These are phyloP conservation scores for Entelurus aequoreus DNA, from an alignment of 2,113 vertebrate species.

Conservation along the genomic window DNA sequence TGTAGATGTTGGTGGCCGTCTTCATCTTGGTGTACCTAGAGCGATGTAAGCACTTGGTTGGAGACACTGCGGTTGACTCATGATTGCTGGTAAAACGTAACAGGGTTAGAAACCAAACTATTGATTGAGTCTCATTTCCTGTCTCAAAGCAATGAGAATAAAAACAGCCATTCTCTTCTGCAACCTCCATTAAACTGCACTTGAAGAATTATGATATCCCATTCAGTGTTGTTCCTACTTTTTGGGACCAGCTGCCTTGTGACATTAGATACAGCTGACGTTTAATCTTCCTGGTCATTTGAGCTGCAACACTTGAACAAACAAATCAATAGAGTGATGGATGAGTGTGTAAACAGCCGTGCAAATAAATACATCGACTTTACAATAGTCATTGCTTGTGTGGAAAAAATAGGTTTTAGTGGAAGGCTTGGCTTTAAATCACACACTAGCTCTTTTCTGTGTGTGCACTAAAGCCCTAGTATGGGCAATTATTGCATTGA, in stretches of 20 bases:
- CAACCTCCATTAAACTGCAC: slow-evolving; percentile 27
- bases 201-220: slow-evolving; percentile 2
- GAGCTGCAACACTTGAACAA: slow-evolving; percentile 1
- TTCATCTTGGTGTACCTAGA: slow-evolving; percentile 97
- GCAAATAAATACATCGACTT: neutral
- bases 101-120: slow-evolving; percentile 12
- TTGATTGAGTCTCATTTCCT: slow-evolving; percentile 12
- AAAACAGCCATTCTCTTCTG: slow-evolving; percentile 12
- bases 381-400: slow-evolving; percentile 4
- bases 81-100: slow-evolving; percentile 5
- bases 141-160: slow-evolving; percentile 5
- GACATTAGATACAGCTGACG: slow-evolving; percentile 3
- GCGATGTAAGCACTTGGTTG: neutral
- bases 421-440: neutral
- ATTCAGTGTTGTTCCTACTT: neutral
- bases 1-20: slow-evolving; percentile 97
- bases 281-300: slow-evolving; percentile 19
- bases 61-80: neutral
- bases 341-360: slow-evolving; percentile 1
- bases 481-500: neutral
- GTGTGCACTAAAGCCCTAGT: neutral
- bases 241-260: neutral
- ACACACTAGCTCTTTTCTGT: neutral
- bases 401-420: slow-evolving; percentile 7
- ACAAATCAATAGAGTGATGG: slow-evolving; percentile 2